Conservation (phyloP, 2,113 vertebrate genomes). For the Synchiropus splendidus region DNA sequence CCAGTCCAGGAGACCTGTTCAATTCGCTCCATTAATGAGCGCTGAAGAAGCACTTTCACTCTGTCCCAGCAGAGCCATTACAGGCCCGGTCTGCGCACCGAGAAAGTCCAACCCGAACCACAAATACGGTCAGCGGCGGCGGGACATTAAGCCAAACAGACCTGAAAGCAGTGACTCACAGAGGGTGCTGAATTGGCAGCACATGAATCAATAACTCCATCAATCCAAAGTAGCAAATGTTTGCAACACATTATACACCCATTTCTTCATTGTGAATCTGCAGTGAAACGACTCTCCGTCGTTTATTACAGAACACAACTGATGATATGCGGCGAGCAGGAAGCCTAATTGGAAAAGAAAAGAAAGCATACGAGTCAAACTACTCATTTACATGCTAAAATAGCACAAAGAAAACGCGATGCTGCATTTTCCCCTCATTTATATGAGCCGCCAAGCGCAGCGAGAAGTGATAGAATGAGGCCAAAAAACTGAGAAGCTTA, state of each 20-base stretch:
- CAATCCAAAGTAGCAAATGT: conserved; percentile 23
- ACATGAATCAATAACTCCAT: conserved; percentile 38
- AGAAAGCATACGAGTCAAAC: conserved; percentile 32
- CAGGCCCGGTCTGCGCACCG: conserved; percentile 45
- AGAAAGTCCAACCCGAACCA: conserved; percentile 29
- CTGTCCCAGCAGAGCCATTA: conserved; percentile 77
- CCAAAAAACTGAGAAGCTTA: conserved; percentile 35
- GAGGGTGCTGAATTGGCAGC: conserved; percentile 23
- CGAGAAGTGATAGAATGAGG: conserved; percentile 47
- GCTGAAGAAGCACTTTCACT: conserved; percentile 80
- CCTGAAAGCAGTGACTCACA: conserved; percentile 40
- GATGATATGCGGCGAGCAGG: too few species aligned
- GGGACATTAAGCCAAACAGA: conserved; percentile 46
- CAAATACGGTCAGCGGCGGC: conserved; percentile 32
- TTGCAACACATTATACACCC: conserved; percentile 22
- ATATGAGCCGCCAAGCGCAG: conserved; percentile 24
- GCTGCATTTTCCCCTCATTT: conserved; percentile 32
- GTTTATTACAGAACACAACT: neutral
- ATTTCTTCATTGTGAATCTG: neutral
- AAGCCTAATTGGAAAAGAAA: conserved; percentile 31
- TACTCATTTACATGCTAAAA: conserved; percentile 39
- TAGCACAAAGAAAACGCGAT: conserved; percentile 29
- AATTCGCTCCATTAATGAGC: conserved; percentile 88
- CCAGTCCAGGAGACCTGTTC: conserved; percentile 80
- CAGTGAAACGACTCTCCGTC: too few species aligned